These are phyloP conservation scores for Heterotilapia buettikoferi DNA, from an alignment of 2,113 vertebrate species.

Conservation along the genomic window DNA sequence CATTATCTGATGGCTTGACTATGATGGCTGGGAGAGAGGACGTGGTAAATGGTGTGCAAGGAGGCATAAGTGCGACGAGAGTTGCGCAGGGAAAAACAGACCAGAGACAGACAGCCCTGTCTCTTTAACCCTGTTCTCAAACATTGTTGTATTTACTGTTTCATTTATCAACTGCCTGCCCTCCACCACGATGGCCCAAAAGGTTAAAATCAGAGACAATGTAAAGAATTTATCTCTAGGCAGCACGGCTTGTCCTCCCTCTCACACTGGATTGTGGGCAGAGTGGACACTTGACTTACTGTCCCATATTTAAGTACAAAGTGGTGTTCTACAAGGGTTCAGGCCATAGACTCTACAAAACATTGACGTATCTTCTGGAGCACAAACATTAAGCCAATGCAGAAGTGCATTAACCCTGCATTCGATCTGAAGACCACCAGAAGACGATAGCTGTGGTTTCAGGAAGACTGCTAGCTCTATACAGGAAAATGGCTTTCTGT, in stretches of 20 bases:
- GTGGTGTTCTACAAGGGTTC: neutral
- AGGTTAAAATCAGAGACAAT: neutral
- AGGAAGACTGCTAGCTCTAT: neutral
- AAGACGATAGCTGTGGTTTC: neutral
- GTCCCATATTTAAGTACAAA: neutral
- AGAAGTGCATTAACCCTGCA: neutral
- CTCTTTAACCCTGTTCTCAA: neutral
- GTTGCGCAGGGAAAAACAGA: neutral
- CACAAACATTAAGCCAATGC: neutral
- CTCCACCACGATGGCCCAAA: neutral
- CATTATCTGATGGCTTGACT: neutral
- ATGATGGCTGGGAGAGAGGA: neutral
- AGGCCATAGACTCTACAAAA: neutral
- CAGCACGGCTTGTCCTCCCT: neutral
- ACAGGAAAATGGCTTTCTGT: neutral
- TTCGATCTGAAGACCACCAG: neutral
- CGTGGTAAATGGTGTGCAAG: neutral
- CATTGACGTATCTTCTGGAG: neutral
- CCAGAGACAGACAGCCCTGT: neutral
- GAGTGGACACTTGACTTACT: neutral
- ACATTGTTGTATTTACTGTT: neutral
- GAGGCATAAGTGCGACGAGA: neutral
- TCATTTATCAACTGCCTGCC: neutral
- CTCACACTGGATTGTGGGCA: neutral
- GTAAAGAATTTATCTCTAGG: neutral